Conservation (phyloP, 2,888 invertebrate species). For the Reticulitermes lucifugus region DNA sequence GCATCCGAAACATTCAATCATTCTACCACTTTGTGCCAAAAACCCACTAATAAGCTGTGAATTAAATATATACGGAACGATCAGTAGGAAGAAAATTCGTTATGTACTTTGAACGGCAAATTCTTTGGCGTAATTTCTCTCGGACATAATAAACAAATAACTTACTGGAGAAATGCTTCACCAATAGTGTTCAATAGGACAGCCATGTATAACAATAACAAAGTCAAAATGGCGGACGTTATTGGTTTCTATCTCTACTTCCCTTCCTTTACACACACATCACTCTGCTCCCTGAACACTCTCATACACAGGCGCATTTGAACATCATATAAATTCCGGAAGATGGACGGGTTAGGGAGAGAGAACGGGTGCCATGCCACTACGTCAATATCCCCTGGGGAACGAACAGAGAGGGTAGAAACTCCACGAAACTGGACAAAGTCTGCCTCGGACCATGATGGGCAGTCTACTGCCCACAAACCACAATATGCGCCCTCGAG, state of each 20-base stretch:
- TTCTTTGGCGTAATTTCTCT: no score
- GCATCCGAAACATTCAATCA: no score
- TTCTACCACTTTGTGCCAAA: no score
- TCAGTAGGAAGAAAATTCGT: no score
- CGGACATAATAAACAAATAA: no score
- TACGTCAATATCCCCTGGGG: constrained; percentile 50
- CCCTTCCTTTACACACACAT: constrained; percentile 10
- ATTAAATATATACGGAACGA: no score
- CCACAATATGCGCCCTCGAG: constrained; percentile 30
- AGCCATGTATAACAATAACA: constrained; percentile 33
- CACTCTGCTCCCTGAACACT: constrained; percentile 32
- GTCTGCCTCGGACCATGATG: constrained; percentile 50
- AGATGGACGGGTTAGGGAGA: constrained; percentile 59
- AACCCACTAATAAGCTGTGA: no score
- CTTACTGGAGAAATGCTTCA: constrained; percentile 7
- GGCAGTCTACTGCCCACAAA: constrained; percentile 43
- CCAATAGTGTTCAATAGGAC: constrained; percentile 32
- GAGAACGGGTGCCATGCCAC: constrained; percentile 50
- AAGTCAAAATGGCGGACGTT: constrained; percentile 50
- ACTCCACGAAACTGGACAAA: constrained; percentile 40
- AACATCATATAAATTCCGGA: constrained; percentile 65
- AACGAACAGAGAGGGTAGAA: constrained; percentile 47
- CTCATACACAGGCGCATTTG: constrained; percentile 58
- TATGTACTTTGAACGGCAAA: no score
- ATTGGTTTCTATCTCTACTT: constrained; percentile 48